Base-by-base conservation (phyloP, 37 sponge, comb jelly and placozoan species). In the Cladorhizidae sp. region DNA sequence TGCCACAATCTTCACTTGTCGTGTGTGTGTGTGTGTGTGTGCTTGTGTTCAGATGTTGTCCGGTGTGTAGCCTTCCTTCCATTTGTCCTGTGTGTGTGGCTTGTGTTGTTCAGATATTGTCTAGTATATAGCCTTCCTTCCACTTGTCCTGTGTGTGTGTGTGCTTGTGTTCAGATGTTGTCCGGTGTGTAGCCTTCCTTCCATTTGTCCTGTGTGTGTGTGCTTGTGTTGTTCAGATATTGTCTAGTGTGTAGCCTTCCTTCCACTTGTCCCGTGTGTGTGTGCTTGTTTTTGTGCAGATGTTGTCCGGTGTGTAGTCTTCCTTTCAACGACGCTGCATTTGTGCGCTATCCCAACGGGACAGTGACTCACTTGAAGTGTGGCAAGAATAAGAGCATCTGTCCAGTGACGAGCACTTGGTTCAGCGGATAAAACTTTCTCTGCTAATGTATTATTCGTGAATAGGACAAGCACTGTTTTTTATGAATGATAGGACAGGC, bases 321-420 rank as follows among this genome's bases (percentile, higher is more conserved):
- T 5, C 85, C 89, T 0, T 87, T 95, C 79, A 85, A 81, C 54
- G 96, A 95, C 71, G 84, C 96, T 21, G 83, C 90, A 28, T 91
- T 95, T 78, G 96, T 95, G 15, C 82, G 96, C 50, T 95, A 95
- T 55, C 96, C 96, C 0, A 95, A 95, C 65, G 94, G 91, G 21
- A 72, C 83, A 0, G 62, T 90, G 5, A 90, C 94, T 26, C 96
- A 95, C 69, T 70, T 93, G 40, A 86, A 87, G 62, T 95, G 96
- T 78, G 81, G 85, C 22, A 81, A 85, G 26, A 90, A 90, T 51
- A 93, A 90, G 71, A 83, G 61, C 15, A 83, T 95, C 26, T 95
- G 96, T 80, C 96, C 96, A 0, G 85, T 95, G 52, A 95, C 96
- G 54, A 93, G 96, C 1, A 95, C 78, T 5, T 88, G 91, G 88